These are phyloP conservation scores for Loris lydekkerianus DNA, from an alignment of 2,797 vertebrate genomes.

Conservation along the genomic window DNA sequence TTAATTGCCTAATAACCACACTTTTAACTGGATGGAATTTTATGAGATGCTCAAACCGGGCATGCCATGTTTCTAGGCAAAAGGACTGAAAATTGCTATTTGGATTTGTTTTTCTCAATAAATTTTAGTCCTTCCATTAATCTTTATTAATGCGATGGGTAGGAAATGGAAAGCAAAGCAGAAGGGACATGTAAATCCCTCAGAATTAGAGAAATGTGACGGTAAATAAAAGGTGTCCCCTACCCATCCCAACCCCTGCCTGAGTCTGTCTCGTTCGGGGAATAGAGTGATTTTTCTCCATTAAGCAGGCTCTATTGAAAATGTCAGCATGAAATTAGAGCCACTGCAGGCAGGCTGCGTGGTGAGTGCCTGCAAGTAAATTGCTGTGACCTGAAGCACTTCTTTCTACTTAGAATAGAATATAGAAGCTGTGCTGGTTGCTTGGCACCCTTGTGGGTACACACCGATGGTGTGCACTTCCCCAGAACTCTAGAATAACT, in stretches of 20 bases:
- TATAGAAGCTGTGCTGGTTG: neutral
- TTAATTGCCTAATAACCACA: conserved; percentile 84
- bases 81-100: conserved; percentile 70
- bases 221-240: conserved; percentile 50
- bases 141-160: conserved; percentile 78
- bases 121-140: conserved; percentile 68
- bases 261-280: conserved; percentile 54
- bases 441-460: neutral
- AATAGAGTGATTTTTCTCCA: conserved; percentile 82
- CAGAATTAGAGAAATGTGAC: conserved; percentile 71
- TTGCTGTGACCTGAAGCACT: conserved; percentile 55
- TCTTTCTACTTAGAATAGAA: conserved; percentile 60
- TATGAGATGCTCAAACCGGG: conserved; percentile 66
- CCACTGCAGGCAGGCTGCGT: conserved; percentile 15
- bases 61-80: conserved; percentile 2
- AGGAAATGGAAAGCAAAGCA: conserved; percentile 59
- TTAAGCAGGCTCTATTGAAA: conserved; percentile 67
- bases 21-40: conserved; percentile 76
- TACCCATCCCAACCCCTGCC: conserved; percentile 12
- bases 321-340: conserved; percentile 76
- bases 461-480: neutral
- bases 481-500: conserved; percentile 53
- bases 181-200: conserved; percentile 66
- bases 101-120: conserved; percentile 76
- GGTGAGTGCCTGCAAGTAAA: conserved; percentile 62